Conservation (phyloP, 1,140 invertebrate species). For the Aphaenogaster floridana region DNA sequence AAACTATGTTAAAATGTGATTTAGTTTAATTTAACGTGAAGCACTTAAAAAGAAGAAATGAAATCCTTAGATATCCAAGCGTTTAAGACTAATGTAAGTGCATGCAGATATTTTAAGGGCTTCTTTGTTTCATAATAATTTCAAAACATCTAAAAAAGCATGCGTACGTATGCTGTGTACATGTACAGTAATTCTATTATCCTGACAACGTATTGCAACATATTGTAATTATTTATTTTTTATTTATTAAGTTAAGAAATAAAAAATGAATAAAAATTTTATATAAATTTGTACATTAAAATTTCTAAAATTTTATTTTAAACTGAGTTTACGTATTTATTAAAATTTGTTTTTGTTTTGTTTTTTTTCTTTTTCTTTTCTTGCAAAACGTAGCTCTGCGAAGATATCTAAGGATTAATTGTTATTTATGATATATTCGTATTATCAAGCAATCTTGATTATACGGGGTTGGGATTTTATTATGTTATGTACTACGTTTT, state of each 20-base stretch:
- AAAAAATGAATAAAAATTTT: neutral
- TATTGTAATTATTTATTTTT: neutral
- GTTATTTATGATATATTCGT: constrained; percentile 41
- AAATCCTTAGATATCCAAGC: constrained; percentile 40
- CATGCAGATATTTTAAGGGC: neutral
- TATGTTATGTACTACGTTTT: constrained; percentile 52
- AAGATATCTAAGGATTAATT: constrained; percentile 53
- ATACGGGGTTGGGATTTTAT: constrained; percentile 52
- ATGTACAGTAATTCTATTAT: constrained; percentile 6
- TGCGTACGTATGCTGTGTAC: neutral
- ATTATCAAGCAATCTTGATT: constrained; percentile 38
- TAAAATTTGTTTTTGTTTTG: neutral
- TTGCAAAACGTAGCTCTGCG: neutral
- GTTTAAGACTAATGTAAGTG: neutral
- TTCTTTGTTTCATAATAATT: constrained; percentile 13
- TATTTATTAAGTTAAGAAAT: constrained; percentile 26
- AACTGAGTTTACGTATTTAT: neutral
- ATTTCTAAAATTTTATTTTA: constrained; percentile 17
- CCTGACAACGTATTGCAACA: neutral
- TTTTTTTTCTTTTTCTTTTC: neutral
- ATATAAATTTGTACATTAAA: neutral
- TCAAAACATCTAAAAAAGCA: neutral
- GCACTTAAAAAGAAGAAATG: neutral
- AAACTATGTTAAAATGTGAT: constrained; percentile 51
- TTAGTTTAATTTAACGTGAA: constrained; percentile 34